Percentiles rank a stretch among this genome's conserved stretches.
Conservation (phyloP, 2,113 vertebrate species). For the Peromyscus californicus region DNA sequence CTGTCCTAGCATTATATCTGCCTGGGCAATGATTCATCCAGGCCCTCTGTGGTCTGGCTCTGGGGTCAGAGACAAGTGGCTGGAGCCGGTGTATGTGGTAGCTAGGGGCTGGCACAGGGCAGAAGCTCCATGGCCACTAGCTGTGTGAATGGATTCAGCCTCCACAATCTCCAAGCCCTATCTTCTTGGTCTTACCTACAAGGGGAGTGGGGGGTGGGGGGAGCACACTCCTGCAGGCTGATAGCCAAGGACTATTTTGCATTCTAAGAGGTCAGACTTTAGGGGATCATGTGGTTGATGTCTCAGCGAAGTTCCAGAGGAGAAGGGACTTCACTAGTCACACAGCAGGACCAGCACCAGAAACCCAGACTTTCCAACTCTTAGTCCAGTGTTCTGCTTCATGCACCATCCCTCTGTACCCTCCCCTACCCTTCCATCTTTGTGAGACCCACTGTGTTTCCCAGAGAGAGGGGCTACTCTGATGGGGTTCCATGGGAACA, state of each 20-base stretch:
- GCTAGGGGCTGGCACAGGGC: neutral
- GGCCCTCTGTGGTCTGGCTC: neutral
- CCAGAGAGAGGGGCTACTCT: neutral
- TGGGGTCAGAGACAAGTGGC: neutral
- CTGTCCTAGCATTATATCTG: neutral
- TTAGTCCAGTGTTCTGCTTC: fast-evolving
- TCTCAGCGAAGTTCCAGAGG: neutral
- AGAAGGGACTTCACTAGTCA: neutral
- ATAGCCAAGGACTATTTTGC: neutral
- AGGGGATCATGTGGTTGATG: neutral
- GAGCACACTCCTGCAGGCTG: neutral
- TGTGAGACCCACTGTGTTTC: neutral
- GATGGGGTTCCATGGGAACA: neutral
- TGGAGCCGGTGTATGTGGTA: neutral
- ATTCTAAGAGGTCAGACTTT: neutral
- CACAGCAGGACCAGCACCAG: neutral
- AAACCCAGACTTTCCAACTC: neutral
- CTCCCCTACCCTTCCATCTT: neutral
- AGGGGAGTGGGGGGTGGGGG: neutral
- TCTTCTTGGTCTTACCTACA: neutral
- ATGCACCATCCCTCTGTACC: neutral
- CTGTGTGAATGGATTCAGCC: neutral
- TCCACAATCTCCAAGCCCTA: too few species aligned
- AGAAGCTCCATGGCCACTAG: neutral
- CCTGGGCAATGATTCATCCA: neutral